Percentiles rank a stretch among this genome's conserved stretches.
Conservation (phyloP, 2,888 invertebrate species). For the Drosophila quasianomalipes region DNA sequence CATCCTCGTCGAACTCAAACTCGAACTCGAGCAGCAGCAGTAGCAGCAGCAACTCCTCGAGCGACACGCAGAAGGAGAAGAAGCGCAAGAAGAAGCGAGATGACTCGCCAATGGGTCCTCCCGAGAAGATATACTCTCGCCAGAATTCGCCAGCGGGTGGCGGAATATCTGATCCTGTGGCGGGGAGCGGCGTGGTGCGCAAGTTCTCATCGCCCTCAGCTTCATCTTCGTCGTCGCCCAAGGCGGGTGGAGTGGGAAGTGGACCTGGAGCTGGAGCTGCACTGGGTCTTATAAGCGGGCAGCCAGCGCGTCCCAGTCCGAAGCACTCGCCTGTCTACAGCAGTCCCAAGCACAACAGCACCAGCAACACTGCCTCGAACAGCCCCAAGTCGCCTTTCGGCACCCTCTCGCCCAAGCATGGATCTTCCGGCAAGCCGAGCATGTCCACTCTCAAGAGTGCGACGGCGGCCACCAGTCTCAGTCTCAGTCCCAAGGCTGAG, state of each 20-base stretch:
- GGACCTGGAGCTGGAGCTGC: slow-evolving; percentile 24
- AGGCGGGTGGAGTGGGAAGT: slow-evolving; percentile 67
- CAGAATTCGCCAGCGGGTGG: slow-evolving; percentile 86
- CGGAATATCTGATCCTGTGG: slow-evolving; percentile 86
- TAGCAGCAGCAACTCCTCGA: slow-evolving; percentile 28
- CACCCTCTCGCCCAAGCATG: slow-evolving; percentile 92
- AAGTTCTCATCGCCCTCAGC: slow-evolving; percentile 88
- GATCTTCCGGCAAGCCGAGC: slow-evolving; percentile 92
- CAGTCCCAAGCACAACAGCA: slow-evolving; percentile 89
- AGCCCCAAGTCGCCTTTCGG: slow-evolving; percentile 92
- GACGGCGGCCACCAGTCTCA: slow-evolving; percentile 81
- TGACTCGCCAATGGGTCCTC: slow-evolving; percentile 88
- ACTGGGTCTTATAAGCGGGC: slow-evolving; percentile 59
- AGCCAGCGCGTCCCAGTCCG: slow-evolving; percentile 87
- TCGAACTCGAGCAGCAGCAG: slow-evolving; percentile 40
- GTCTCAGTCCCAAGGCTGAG: slow-evolving; percentile 80
- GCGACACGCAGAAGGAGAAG: slow-evolving; percentile 87
- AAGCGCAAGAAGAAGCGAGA: slow-evolving; percentile 91
- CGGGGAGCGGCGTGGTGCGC: slow-evolving; percentile 86
- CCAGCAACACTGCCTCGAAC: slow-evolving; percentile 89
- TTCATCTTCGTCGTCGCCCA: slow-evolving; percentile 84
- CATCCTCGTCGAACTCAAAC: slow-evolving; percentile 10
- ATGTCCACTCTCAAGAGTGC: slow-evolving; percentile 95
- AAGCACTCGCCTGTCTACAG: slow-evolving; percentile 87
- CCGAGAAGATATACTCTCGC: slow-evolving; percentile 91